Evolutionary conservation across 2,113 vertebrate genomes (phyloP).

Genomic region (Dipodomys merriami): DNA sequence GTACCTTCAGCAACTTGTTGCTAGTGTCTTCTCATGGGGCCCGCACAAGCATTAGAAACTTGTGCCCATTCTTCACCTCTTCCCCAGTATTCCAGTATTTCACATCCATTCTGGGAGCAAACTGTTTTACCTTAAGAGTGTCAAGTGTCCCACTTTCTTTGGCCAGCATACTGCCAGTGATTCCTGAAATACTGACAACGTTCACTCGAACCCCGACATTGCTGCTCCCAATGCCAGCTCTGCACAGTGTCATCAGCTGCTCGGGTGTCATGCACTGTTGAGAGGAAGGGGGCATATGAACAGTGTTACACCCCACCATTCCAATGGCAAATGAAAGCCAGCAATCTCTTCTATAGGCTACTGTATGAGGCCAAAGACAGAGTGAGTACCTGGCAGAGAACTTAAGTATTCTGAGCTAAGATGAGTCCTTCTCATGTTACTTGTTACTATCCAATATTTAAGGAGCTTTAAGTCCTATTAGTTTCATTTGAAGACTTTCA

Average conservation of each 20-base stretch:
- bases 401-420: no score
- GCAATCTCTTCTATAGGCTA: not conserved
- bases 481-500: not conserved
- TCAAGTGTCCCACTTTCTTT: slow-evolving; percentile 90
- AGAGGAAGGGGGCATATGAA: not conserved
- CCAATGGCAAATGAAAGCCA: not conserved
- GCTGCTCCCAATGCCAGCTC: slow-evolving; percentile 89
- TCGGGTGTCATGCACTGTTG: slow-evolving; percentile 92
- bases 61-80: not conserved
- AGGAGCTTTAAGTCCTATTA: not conserved
- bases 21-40: not conserved
- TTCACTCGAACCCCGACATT: slow-evolving; percentile 93
- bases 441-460: no score
- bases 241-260: slow-evolving; percentile 93
- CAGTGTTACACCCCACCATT: not conserved
- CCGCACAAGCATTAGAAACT: not conserved
- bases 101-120: not conserved
- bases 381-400: not conserved
- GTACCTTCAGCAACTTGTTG: not conserved
- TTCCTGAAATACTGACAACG: slow-evolving; percentile 94
- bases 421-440: not conserved
- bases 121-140: slow-evolving; percentile 92
- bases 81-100: not conserved
- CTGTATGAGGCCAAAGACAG: not conserved
- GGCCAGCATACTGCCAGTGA: slow-evolving; percentile 95